phyloP scores from a whole-genome alignment of 2,113 vertebrate genomes.

The Cygnus buccinator region DNA sequence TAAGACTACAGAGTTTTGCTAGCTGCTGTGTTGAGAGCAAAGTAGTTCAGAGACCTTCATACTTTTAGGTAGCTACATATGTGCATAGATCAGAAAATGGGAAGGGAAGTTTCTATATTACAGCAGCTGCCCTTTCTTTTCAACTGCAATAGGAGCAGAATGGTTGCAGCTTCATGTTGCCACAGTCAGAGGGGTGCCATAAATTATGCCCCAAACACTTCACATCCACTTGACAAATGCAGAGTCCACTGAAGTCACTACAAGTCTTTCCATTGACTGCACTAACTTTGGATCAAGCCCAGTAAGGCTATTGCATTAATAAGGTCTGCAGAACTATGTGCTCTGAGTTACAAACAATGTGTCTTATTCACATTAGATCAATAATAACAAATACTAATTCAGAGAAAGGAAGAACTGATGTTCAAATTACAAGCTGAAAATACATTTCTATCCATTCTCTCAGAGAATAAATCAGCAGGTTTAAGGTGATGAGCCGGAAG shows the following conservation, averaged over 20 bases:
- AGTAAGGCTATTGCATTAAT: background rate
- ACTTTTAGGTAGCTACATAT: background rate
- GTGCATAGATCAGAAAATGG: background rate
- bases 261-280: background rate
- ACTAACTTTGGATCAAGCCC: background rate
- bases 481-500: background rate
- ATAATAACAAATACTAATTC: background rate
- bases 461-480: background rate
- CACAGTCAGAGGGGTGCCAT: fast-evolving
- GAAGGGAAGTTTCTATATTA: background rate
- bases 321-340: background rate
- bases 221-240: background rate
- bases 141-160: background rate
- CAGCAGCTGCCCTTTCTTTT: background rate
- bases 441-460: background rate
- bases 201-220: background rate
- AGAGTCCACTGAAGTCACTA: background rate
- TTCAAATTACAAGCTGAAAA: background rate
- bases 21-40: background rate
- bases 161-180: background rate
- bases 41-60: background rate
- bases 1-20: background rate
- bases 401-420: background rate
- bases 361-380: background rate
- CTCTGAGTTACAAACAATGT: background rate